Evolutionary conservation across 2,888 invertebrate species (phyloP), one percentile per base, ranked within the genome.

Genomic region (Smittia sp.): DNA sequence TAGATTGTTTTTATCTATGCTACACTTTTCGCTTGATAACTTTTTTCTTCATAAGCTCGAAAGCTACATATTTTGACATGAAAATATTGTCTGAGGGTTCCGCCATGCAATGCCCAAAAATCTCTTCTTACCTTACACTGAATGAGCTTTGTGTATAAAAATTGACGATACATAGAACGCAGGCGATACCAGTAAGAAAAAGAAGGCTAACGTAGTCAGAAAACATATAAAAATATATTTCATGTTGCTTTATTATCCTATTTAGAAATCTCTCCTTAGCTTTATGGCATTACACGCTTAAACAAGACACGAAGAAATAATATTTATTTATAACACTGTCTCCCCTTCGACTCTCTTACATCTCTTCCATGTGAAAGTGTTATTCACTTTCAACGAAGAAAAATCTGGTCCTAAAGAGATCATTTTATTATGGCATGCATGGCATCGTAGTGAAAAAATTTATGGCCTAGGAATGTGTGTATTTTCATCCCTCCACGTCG

Each of bases 211-310:
- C 22, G 69, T 27, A 52, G 69, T 69, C 54, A 18, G 18, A 22
- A 32, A 68, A 25, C 52, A 54, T 54, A 54, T 54, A 72, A 62
- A 72, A 72, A 62, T 69, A 72, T 72, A 72, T 72, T 72, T 72
- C 62, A 72, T 72, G 62, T 7, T 62, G 18, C 62, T 72, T 41
- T 62, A 58, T 72, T 58, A 72, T 72, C 62, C 72, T 41, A 72
- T 72, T 72, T 72, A 62, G 72, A 72, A 72, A 72, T 72, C 58
- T 72, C 41, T 62, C 62, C 25, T 72, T 62, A 41, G 62, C 72
- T 72, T 72, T 62, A 72, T 72, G 62, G 72, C 72, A 72, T 72
- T 62, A 72, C 38, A 72, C 72, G 67, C 67, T 67, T 67, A 67
- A 67, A 67, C 67, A 67, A 67, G 67, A 72, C 72, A 62, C 58